phyloP scores from a whole-genome alignment of 2,797 vertebrate genomes.

The Sebastes minor region DNA sequence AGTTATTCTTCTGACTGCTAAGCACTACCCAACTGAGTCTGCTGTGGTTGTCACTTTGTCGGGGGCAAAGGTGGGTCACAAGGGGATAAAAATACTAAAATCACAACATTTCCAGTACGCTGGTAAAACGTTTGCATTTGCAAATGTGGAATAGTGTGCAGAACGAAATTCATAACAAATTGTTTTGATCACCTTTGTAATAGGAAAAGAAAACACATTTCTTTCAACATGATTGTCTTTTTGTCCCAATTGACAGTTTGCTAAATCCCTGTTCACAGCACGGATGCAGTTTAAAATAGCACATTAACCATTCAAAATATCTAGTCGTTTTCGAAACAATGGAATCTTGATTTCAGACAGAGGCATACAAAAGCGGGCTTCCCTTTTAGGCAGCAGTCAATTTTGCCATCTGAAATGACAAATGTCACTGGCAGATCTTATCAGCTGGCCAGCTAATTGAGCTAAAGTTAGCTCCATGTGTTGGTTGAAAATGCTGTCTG shows the following conservation, averaged over 20 bases:
- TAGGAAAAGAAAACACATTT: not conserved
- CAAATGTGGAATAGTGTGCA: not conserved
- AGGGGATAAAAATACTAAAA: not conserved
- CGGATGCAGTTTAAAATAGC: not conserved
- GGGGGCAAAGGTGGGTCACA: slow-evolving; percentile 4
- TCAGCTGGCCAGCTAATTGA: not conserved
- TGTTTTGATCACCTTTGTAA: not conserved
- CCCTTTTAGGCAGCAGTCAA: not conserved
- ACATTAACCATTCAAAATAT: not conserved
- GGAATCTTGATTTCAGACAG: not conserved
- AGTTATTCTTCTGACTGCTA: slow-evolving; percentile 30
- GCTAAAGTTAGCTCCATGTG: not conserved
- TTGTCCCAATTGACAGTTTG: not conserved
- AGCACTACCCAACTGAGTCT: slow-evolving; percentile 12
- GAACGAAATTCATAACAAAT: not conserved
- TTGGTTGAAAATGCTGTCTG: not conserved
- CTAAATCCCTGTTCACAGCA: not conserved
- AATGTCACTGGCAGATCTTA: not conserved
- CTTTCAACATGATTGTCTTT: not conserved
- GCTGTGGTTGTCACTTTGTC: slow-evolving; percentile 32
- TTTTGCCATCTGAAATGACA: not conserved
- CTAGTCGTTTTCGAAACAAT: not conserved
- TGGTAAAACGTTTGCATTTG: not conserved
- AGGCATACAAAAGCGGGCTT: not conserved
- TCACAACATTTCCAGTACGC: not conserved